phyloP scores from a whole-genome alignment of 2,797 vertebrate genomes.

The Pteropus rufus region DNA sequence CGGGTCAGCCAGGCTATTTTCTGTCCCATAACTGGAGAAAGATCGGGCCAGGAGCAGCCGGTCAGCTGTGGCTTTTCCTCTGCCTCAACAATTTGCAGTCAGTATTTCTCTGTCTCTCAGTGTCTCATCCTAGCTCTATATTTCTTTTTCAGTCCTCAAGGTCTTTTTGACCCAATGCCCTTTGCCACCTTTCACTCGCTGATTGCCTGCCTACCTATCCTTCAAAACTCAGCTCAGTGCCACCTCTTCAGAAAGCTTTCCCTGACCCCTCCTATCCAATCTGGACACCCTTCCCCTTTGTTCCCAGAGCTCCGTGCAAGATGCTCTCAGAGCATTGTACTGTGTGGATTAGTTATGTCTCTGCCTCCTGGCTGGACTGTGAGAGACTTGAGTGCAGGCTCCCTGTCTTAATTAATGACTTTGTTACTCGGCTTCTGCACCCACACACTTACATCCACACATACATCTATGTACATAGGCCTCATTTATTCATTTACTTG shows the following conservation, averaged over 20 bases:
- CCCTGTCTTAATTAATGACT: neutral
- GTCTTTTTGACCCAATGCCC: neutral
- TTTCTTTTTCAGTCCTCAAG: neutral
- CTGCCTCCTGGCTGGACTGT: neutral
- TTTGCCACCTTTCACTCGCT: neutral
- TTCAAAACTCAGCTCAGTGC: neutral
- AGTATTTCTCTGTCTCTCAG: neutral
- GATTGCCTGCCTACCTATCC: neutral
- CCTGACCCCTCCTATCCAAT: neutral
- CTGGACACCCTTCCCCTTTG: neutral
- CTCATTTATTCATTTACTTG: neutral
- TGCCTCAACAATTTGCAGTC: neutral
- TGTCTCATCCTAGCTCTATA: neutral
- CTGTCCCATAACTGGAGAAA: constrained; percentile 58
- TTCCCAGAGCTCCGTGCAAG: neutral
- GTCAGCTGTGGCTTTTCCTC: neutral
- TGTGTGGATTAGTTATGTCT: neutral
- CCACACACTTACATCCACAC: accelerated
- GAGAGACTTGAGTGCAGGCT: neutral
- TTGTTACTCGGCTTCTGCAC: neutral
- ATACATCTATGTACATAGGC: too few species aligned
- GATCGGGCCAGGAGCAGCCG: constrained; percentile 9
- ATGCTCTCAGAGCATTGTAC: neutral
- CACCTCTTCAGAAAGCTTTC: constrained; percentile 8
- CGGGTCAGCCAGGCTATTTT: constrained; percentile 74